phyloP scores from a whole-genome alignment of 2,888 invertebrate genomes.

The Seira musarum region DNA sequence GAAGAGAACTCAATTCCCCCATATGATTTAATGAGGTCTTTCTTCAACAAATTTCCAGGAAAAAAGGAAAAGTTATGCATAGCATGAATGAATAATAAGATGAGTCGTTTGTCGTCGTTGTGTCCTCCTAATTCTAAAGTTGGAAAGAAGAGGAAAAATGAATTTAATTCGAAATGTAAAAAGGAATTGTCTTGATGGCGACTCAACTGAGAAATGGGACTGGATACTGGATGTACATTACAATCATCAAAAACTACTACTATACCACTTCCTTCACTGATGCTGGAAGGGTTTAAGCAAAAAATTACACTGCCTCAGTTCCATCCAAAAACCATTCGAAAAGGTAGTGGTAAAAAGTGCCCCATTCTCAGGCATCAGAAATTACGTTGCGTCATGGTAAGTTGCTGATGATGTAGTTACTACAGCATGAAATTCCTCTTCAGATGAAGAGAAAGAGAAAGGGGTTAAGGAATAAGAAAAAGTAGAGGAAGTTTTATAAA shows the following conservation, averaged over 20 bases:
- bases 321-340: not conserved
- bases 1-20: not conserved
- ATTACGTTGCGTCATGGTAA: slow-evolving; percentile 7
- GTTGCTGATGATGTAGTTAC: slow-evolving; percentile 10
- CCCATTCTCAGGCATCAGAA: not conserved
- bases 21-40: slow-evolving; percentile 10
- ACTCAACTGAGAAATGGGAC: slow-evolving; percentile 10
- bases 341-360: not conserved
- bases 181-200: slow-evolving; percentile 53
- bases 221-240: too few species aligned
- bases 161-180: slow-evolving; percentile 47
- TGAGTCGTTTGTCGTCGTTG: slow-evolving; percentile 7
- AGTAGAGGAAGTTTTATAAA: not conserved
- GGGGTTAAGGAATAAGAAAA: not conserved
- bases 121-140: not conserved
- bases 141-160: slow-evolving; percentile 15
- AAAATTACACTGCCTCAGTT: not conserved
- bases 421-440: not conserved
- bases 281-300: too few species aligned
- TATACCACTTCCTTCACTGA: not conserved
- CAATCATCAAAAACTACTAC: not conserved
- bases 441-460: not conserved
- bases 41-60: slow-evolving; percentile 7
- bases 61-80: slow-evolving; percentile 4
- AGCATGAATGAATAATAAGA: slow-evolving; percentile 7